A percentile compares a stretch with the other conserved stretches of the same genome.
phyloP scores from a whole-genome alignment of 2,113 vertebrate genomes.

The Oriolus oriolus region DNA sequence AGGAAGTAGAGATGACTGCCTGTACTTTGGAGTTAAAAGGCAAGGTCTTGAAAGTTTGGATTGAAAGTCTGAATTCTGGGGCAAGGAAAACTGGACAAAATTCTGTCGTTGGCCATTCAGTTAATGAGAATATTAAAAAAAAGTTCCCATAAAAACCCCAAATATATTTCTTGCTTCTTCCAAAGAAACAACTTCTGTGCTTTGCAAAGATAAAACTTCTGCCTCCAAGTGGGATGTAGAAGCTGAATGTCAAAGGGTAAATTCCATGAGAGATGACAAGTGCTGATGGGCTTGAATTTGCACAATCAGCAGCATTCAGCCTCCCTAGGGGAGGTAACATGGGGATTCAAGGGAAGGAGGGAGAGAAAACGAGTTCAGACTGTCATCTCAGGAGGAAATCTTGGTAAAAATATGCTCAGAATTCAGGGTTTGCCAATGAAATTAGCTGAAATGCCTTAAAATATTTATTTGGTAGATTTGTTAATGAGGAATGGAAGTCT shows the following conservation, averaged over 20 bases:
- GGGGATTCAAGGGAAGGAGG: not conserved
- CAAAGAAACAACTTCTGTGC: not conserved
- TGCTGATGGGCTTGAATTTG: constrained; percentile 45
- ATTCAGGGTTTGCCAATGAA: constrained; percentile 16
- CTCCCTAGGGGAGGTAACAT: constrained; percentile 7
- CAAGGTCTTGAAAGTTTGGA: not conserved
- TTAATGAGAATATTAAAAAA: not conserved
- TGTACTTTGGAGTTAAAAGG: not conserved
- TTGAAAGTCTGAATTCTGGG: not conserved
- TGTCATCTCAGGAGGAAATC: constrained; percentile 19
- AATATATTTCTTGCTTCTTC: not conserved
- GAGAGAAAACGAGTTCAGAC: not conserved
- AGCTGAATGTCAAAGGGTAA: constrained; percentile 31
- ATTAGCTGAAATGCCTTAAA: constrained; percentile 56
- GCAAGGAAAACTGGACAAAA: not conserved
- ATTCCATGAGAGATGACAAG: constrained; percentile 47
- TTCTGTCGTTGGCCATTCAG: not conserved
- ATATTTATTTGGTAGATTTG: constrained; percentile 59
- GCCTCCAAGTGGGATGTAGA: not conserved
- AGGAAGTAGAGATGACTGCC: not conserved
- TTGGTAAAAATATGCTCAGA: constrained; percentile 38
- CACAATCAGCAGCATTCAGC: constrained; percentile 13
- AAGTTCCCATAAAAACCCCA: not conserved
- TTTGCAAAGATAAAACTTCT: constrained; percentile 33
- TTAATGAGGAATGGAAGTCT: not conserved